These are phyloP conservation scores for Mastacembelus armatus DNA, from an alignment of 2,797 vertebrate genomes.

Conservation along the genomic window DNA sequence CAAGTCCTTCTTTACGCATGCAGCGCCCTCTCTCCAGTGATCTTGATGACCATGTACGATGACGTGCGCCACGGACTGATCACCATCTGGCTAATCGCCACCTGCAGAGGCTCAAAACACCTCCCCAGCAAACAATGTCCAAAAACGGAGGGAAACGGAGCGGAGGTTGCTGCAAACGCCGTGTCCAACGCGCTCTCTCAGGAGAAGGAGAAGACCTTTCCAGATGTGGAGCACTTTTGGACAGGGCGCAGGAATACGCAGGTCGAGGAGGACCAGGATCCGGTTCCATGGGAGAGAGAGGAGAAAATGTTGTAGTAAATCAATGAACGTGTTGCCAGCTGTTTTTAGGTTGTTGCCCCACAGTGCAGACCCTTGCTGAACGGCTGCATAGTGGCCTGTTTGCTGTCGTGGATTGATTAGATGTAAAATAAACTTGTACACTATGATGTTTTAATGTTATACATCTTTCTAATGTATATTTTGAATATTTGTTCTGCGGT, in stretches of 20 bases:
- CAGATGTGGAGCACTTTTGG: conserved; percentile 89
- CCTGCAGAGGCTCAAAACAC: conserved; percentile 61
- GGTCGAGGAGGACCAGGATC: conserved; percentile 81
- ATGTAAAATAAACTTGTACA: conserved; percentile 47
- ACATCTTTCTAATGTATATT: conserved; percentile 36
- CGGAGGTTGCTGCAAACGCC: conserved; percentile 63
- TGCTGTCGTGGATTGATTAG: conserved; percentile 59
- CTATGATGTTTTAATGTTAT: conserved; percentile 42
- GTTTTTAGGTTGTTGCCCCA: conserved; percentile 33
- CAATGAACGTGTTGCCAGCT: conserved; percentile 16
- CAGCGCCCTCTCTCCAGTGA: conserved; percentile 79
- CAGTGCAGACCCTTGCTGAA: conserved; percentile 38
- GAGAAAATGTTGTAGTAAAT: conserved; percentile 72
- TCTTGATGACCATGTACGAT: conserved; percentile 82
- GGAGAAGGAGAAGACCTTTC: conserved; percentile 75
- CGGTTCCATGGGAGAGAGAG: conserved; percentile 86
- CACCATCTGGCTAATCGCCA: conserved; percentile 61
- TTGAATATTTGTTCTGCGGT: conserved; percentile 33
- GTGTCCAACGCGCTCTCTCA: conserved; percentile 49
- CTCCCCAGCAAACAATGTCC: conserved; percentile 24
- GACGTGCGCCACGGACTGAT: conserved; percentile 81
- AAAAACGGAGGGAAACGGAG: conserved; percentile 67
- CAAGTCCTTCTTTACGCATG: conserved; percentile 83
- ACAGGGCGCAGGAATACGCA: conserved; percentile 83
- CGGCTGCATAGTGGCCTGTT: conserved; percentile 37